Base-by-base conservation (phyloP, 2,888 invertebrate genomes). In the Eupithecia vulgata region DNA sequence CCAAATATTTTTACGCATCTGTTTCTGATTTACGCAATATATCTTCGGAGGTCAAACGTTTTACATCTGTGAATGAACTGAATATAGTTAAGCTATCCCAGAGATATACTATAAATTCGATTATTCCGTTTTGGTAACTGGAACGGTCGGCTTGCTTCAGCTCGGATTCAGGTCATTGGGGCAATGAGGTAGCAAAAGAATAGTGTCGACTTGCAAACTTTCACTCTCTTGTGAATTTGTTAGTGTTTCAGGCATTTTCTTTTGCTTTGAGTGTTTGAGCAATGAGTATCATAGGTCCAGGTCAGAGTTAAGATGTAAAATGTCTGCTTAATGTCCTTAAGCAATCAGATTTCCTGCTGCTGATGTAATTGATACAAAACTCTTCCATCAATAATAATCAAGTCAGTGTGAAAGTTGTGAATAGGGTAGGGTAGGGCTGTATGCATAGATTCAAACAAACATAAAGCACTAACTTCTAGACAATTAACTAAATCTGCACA, bases 141-240 rank as follows among this genome's bases (percentile, higher is more conserved):
- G 73, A 78, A 77, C 81, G 80, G 81, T 78, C 82, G 79, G 79
- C 80, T 81, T 79, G 80, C 82, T 84, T 84, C 85, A 83, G 80
- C 77, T 70, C 65, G 73, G 69, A 88, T 84, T 79, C 82, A 79
- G 89, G 88, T 84, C 77, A 89, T 79, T 78, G 73, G 88, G 88
- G 84, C 87, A 84, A 78, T 80, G 80, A 74, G 75, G 73, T 68
- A 59, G 65, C 70, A 17, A 52, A 57, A 64, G 64, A 35, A 25
- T 61, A 68, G 68, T 68, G n/a, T 12, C 12, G 5, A 37, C 40
- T 12, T n/a, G 35, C 34, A n/a, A 65, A 71, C n/a, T 68, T 68
- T 74, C 68, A 67, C 65, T 59, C 61, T 61, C 30, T 30, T 30
- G 59, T 17, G 15, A 61, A 61, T 34, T 12, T 57, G 21, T 52